A percentile compares a stretch with the other conserved stretches of the same genome.
These are phyloP conservation scores for Caenorhabditis brenneri DNA, from an alignment of 1,140 invertebrate genomes.

Conservation along the genomic window DNA sequence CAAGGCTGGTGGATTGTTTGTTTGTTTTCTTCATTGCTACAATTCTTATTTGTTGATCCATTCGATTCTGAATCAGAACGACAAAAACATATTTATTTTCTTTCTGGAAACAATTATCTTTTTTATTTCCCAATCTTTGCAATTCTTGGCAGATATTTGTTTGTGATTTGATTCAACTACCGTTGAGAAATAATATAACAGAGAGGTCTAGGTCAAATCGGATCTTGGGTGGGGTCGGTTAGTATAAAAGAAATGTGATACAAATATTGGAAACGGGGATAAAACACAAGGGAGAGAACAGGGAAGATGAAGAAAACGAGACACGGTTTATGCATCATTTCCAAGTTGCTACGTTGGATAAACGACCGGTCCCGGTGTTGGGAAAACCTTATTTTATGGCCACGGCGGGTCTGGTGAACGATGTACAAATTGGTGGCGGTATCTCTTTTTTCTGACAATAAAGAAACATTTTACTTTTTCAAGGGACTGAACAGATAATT, in stretches of 20 bases:
- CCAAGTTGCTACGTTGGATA: constrained; percentile 12
- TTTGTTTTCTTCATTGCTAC: background rate
- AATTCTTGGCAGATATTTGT: background rate
- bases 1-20: background rate
- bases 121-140: background rate
- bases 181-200: background rate
- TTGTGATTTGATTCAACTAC: background rate
- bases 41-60: background rate
- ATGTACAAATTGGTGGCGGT: constrained; percentile 9
- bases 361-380: constrained; percentile 14
- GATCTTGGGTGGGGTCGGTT: constrained; percentile 8
- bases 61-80: background rate
- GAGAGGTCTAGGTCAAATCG: constrained; percentile 21
- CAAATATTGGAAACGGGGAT: constrained; percentile 4
- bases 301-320: background rate
- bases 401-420: background rate
- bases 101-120: background rate
- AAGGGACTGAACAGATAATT: background rate
- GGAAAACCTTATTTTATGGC: constrained; percentile 25
- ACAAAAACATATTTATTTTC: background rate
- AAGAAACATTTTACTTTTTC: background rate
- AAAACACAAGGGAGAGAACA: constrained; percentile 16
- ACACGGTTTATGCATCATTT: constrained; percentile 33
- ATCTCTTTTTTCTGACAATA: background rate
- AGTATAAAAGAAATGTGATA: constrained; percentile 34